Evolutionary conservation across 2,797 vertebrate species (phyloP).

Genomic region (Tenualosa thibaudeaui): DNA sequence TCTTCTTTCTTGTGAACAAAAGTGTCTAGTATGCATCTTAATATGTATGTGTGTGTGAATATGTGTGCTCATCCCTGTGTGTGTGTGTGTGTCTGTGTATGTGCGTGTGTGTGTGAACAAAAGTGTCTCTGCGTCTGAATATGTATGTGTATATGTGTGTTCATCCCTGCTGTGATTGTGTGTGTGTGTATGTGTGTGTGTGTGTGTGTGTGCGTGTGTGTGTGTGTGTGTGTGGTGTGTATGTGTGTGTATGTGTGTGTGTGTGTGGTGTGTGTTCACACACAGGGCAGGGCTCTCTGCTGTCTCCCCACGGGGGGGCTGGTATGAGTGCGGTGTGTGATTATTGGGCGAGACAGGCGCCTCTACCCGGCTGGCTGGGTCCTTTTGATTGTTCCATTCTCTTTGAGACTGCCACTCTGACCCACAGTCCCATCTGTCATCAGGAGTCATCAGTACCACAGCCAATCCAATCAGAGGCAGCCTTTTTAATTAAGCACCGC

Average conservation of each 20-base stretch:
- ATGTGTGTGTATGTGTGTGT: neutral
- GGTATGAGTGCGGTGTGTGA: neutral
- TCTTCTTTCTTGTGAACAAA: neutral
- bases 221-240: conserved; percentile 28
- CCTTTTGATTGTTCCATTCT: neutral
- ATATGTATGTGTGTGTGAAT: neutral
- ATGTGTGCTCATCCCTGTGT: neutral
- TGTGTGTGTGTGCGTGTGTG: neutral
- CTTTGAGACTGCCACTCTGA: neutral
- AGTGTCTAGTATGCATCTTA: neutral
- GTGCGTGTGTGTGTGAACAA: neutral
- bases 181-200: conserved; percentile 25
- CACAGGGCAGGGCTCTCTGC: neutral
- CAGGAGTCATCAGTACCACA: neutral
- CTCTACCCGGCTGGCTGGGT: neutral
- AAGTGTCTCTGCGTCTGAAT: neutral
- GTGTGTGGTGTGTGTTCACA: conserved; percentile 19
- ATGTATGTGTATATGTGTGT: neutral
- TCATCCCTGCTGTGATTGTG: neutral
- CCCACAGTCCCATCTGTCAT: neutral
- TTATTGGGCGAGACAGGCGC: neutral
- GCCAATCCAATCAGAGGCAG: neutral
- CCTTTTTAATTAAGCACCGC: neutral
- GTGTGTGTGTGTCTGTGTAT: neutral
- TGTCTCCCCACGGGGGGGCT: neutral